A percentile compares a stretch with the other conserved stretches of the same genome.
Evolutionary conservation across 2,113 vertebrate species (phyloP).

Genomic region (Myiozetetes cayanensis): DNA sequence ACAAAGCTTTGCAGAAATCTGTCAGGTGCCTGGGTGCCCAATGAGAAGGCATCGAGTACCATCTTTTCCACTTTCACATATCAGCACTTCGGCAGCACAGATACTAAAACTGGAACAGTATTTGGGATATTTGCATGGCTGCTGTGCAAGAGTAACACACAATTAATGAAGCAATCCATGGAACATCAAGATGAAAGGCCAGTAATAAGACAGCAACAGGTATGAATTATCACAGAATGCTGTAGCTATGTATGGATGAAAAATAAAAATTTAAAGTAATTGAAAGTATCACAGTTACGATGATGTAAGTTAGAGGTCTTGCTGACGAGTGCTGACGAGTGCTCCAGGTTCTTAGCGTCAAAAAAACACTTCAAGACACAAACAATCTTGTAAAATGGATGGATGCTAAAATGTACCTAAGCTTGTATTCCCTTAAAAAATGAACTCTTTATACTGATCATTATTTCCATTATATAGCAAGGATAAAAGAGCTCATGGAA

Average conservation of each 20-base stretch:
- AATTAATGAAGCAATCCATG: neutral
- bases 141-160: neutral
- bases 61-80: neutral
- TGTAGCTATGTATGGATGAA: neutral
- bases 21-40: neutral
- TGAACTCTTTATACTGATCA: neutral
- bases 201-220: slow-evolving; percentile 42
- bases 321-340: neutral
- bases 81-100: neutral
- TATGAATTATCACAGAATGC: neutral
- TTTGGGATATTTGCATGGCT: neutral
- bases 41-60: neutral
- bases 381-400: neutral
- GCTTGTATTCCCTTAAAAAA: neutral
- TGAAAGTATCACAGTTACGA: neutral
- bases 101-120: neutral
- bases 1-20: neutral
- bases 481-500: neutral
- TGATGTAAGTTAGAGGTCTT: neutral
- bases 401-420: neutral
- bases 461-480: neutral
- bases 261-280: neutral
- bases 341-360: neutral
- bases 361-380: neutral
- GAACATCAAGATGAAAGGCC: neutral